Percentiles rank a stretch among this genome's conserved stretches.
Evolutionary conservation across 2,797 vertebrate species (phyloP).

Genomic region (Acanthurus leucopareius): DNA sequence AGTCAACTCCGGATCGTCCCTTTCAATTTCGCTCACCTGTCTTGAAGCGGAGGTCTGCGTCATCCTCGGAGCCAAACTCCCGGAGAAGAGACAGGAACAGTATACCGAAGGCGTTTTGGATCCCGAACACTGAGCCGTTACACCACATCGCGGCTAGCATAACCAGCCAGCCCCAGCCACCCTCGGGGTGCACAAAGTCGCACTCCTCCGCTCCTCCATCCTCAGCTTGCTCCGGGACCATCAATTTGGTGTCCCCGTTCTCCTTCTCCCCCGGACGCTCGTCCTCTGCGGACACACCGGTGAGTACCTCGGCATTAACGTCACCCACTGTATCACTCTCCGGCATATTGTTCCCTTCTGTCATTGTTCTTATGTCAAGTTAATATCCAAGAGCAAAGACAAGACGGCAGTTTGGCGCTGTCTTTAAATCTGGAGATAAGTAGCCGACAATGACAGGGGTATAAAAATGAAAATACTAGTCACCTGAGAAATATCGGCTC

Average conservation of each 20-base stretch:
- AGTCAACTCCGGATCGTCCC: background rate
- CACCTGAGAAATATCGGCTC: background rate
- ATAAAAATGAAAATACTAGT: too few species aligned
- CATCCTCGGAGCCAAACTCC: conserved; percentile 86
- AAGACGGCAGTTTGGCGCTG: background rate
- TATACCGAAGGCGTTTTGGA: conserved; percentile 96
- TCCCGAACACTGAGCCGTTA: conserved; percentile 96
- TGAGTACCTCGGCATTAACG: background rate
- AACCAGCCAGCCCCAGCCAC: conserved; percentile 98
- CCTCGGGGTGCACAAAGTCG: conserved; percentile 89
- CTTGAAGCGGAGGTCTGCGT: conserved; percentile 88
- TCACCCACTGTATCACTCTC: conserved; percentile 30
- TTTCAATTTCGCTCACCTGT: conserved; percentile 85
- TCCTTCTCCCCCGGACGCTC: conserved; percentile 24
- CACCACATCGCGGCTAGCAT: conserved; percentile 99
- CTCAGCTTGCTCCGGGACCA: conserved; percentile 9
- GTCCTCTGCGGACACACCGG: conserved; percentile 8
- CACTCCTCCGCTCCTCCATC: conserved; percentile 20
- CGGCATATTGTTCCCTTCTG: conserved; percentile 54
- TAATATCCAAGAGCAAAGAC: background rate
- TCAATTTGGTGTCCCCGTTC: conserved; percentile 54
- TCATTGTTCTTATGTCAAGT: conserved; percentile 51
- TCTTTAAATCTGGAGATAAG: background rate
- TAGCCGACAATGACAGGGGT: background rate
- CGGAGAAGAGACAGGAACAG: conserved; percentile 90